A percentile compares a stretch with the other conserved stretches of the same genome.
These are phyloP conservation scores for Pampus argenteus DNA, from an alignment of 2,797 vertebrate genomes.

Conservation along the genomic window DNA sequence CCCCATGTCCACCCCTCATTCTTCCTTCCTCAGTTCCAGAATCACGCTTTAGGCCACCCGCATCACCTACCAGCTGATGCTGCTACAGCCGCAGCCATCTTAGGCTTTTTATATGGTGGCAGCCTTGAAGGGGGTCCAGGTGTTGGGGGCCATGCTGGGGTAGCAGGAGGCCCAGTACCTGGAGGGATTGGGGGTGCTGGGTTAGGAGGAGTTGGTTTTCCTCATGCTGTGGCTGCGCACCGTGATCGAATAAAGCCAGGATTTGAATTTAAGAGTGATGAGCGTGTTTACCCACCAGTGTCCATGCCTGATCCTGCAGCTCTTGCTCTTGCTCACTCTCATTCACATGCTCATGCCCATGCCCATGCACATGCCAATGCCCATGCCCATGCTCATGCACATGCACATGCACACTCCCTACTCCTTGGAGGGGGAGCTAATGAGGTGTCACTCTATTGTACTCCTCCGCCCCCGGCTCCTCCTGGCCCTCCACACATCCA, in stretches of 20 bases:
- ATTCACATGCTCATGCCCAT: slow-evolving; percentile 73
- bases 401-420: slow-evolving; percentile 82
- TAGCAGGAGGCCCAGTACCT: slow-evolving; percentile 78
- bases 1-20: slow-evolving; percentile 86
- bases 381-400: slow-evolving; percentile 64
- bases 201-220: slow-evolving; percentile 89
- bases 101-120: slow-evolving; percentile 94
- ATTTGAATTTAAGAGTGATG: slow-evolving; percentile 97
- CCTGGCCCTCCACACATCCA: slow-evolving; percentile 78
- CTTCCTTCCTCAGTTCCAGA: slow-evolving; percentile 86
- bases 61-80: slow-evolving; percentile 86
- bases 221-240: slow-evolving; percentile 86
- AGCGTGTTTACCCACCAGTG: slow-evolving; percentile 87
- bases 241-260: slow-evolving; percentile 94
- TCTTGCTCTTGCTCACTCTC: slow-evolving; percentile 84
- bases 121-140: slow-evolving; percentile 91
- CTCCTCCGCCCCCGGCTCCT: slow-evolving; percentile 81
- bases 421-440: slow-evolving; percentile 79
- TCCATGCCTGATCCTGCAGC: slow-evolving; percentile 82
- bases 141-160: slow-evolving; percentile 76
- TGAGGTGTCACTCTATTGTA: slow-evolving; percentile 86
- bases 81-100: slow-evolving; percentile 92
- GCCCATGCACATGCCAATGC: slow-evolving; percentile 72
- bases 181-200: slow-evolving; percentile 83
- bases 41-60: slow-evolving; percentile 82